Conservation (phyloP, 2,797 vertebrate genomes). For the Cossypha niveicapilla region DNA sequence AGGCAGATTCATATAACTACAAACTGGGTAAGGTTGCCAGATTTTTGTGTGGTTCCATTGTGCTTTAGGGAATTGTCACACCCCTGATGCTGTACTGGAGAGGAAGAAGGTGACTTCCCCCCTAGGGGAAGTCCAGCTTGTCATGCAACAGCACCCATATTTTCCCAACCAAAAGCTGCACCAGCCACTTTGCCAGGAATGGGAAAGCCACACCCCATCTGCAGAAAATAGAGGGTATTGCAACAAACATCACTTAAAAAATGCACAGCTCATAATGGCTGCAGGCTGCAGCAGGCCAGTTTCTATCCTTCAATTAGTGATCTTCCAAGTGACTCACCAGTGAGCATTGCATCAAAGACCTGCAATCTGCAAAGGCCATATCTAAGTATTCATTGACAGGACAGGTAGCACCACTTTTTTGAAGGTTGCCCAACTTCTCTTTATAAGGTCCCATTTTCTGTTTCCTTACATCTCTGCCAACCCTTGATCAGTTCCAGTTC, state of each 20-base stretch:
- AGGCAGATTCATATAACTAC: not conserved
- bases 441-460: constrained; percentile 32
- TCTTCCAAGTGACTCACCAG: constrained; percentile 25
- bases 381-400: constrained; percentile 46
- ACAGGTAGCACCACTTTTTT: constrained; percentile 52
- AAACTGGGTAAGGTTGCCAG: not conserved
- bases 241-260: constrained; percentile 39
- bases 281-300: constrained; percentile 29
- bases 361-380: constrained; percentile 36
- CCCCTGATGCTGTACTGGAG: not conserved
- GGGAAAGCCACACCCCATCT: constrained; percentile 26
- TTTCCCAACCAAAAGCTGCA: constrained; percentile 30
- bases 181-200: constrained; percentile 22
- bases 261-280: constrained; percentile 1
- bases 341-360: constrained; percentile 23
- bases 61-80: not conserved
- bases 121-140: not conserved
- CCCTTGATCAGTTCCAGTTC: not conserved
- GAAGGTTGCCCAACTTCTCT: constrained; percentile 40
- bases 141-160: not conserved
- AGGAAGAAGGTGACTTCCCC: not conserved
- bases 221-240: constrained; percentile 45
- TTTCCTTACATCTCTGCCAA: constrained; percentile 26
- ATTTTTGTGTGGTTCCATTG: not conserved
- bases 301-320: constrained; percentile 45